Percentiles rank a stretch among this genome's conserved stretches.
These are phyloP conservation scores for Orthonychiurus folsomi DNA, from an alignment of 2,888 invertebrate species.

Conservation along the genomic window DNA sequence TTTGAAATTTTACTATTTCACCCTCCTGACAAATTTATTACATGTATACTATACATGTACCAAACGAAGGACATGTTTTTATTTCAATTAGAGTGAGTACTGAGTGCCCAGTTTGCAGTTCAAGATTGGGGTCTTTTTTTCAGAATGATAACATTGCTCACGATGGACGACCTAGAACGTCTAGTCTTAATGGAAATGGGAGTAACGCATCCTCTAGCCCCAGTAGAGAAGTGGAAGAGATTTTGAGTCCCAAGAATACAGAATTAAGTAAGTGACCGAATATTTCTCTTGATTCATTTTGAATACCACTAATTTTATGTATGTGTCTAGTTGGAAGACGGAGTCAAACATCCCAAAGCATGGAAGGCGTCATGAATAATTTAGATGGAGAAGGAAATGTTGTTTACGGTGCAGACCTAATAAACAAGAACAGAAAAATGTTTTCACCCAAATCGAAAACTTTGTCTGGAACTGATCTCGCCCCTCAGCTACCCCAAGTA, in stretches of 20 bases:
- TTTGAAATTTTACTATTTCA: not conserved
- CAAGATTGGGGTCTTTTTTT: too few species aligned
- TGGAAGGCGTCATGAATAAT: conserved; percentile 13
- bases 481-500: conserved; percentile 25
- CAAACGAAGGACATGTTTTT: not conserved
- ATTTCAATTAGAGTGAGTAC: not conserved
- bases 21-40: not conserved
- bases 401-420: not conserved
- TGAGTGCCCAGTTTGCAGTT: too few species aligned
- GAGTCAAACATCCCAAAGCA: conserved; percentile 18
- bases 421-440: not conserved
- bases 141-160: not conserved
- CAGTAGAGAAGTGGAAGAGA: conserved; percentile 80
- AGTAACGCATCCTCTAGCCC: conserved; percentile 52
- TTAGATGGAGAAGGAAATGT: conserved; percentile 8
- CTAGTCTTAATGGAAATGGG: conserved; percentile 27
- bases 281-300: not conserved
- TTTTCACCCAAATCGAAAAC: not conserved
- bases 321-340: conserved; percentile 14
- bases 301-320: not conserved
- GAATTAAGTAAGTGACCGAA: conserved; percentile 18
- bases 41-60: too few species aligned
- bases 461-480: not conserved
- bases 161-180: conserved; percentile 2
- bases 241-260: conserved; percentile 52